Percentiles rank a stretch among this genome's conserved stretches.
Conservation (phyloP, 2,888 invertebrate genomes). For the Protula sp. region DNA sequence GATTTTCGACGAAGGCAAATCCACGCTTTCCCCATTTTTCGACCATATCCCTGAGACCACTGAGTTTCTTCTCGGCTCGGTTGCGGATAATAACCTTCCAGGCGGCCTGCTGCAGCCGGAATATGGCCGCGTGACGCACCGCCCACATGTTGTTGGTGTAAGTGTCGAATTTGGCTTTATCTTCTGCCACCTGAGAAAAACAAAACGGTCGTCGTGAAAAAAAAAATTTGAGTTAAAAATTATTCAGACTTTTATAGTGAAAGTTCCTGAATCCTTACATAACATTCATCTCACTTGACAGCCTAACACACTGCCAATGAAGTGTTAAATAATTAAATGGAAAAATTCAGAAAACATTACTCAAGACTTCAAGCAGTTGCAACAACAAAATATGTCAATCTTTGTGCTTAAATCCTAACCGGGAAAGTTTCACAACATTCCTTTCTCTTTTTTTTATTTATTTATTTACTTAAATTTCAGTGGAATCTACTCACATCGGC, state of each 20-base stretch:
- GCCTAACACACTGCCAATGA: no score
- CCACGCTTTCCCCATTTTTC: constrained; percentile 29
- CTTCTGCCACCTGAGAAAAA: constrained; percentile 23
- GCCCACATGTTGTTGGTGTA: constrained; percentile 50
- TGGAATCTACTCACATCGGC: constrained; percentile 24
- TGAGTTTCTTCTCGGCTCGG: constrained; percentile 35
- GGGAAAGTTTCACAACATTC: no score
- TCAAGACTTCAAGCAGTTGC: no score
- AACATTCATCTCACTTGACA: no score
- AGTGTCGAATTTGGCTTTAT: constrained; percentile 43
- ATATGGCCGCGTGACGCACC: constrained; percentile 34
- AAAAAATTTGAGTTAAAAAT: background rate
- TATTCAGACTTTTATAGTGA: background rate
- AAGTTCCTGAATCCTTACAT: no score
- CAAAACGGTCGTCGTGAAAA: background rate
- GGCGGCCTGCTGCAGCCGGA: constrained; percentile 48
- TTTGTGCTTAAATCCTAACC: no score
- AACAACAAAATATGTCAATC: no score
- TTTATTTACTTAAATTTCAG: no score
- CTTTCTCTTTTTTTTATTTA: no score
- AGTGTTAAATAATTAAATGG: no score
- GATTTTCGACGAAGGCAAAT: background rate
- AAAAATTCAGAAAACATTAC: no score
- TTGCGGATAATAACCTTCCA: constrained; percentile 38
- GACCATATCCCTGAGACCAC: constrained; percentile 30